phyloP scores from a whole-genome alignment of 1,140 invertebrate species.

The Drosophila leontia region DNA sequence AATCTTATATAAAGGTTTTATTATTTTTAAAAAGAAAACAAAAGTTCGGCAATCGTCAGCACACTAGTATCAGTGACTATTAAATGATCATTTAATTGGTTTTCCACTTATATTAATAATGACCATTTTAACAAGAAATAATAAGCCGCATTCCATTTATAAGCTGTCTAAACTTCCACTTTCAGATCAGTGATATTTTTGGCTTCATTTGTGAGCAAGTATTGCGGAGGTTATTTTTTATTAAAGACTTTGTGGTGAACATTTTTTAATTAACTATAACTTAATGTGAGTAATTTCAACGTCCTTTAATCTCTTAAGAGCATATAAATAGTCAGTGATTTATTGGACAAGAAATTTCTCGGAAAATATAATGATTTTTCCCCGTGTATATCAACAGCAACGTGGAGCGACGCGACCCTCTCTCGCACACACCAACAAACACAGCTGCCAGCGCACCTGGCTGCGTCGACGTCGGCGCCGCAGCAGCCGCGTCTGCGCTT shows the following conservation, averaged over 20 bases:
- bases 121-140: neutral
- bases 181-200: neutral
- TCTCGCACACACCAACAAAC: slow-evolving; percentile 7
- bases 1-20: neutral
- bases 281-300: neutral
- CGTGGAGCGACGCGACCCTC: slow-evolving; percentile 9
- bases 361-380: neutral
- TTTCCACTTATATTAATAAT: neutral
- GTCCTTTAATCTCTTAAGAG: no score
- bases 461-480: slow-evolving; percentile 20
- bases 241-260: no score
- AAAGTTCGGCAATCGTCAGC: neutral
- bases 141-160: neutral
- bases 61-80: neutral
- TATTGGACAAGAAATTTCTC: neutral
- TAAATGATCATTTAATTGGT: neutral
- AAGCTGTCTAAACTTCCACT: no score
- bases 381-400: neutral
- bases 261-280: no score
- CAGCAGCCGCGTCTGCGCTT: slow-evolving; percentile 36
- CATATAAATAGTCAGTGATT: neutral
- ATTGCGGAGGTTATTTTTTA: no score
- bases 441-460: slow-evolving; percentile 38
- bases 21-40: no score
- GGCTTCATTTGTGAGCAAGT: no score